Evolutionary conservation across 2,113 vertebrate genomes (phyloP).

Genomic region (Lepus timidus): DNA sequence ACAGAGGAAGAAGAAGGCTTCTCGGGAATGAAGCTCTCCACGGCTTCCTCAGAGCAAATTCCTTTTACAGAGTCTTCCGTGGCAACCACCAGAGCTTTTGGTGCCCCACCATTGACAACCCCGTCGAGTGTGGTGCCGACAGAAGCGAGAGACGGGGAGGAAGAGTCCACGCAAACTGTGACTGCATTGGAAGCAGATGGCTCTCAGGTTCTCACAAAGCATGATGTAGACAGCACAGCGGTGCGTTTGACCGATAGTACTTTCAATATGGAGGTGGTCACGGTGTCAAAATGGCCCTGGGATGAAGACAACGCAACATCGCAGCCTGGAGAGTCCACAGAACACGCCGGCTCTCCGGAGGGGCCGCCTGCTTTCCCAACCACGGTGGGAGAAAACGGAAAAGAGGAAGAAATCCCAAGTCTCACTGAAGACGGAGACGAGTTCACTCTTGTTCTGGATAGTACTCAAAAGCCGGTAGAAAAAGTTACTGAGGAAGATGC

Average conservation of each 20-base stretch:
- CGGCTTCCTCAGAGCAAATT: constrained; percentile 60
- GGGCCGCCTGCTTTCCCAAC: constrained; percentile 58
- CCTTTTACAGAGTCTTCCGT: constrained; percentile 52
- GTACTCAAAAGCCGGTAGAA: background rate
- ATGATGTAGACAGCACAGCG: background rate
- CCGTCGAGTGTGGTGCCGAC: background rate
- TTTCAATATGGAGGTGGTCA: constrained; percentile 74
- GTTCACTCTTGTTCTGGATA: constrained; percentile 51
- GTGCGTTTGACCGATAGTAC: constrained; percentile 57
- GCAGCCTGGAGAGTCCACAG: constrained; percentile 48
- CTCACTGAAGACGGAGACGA: constrained; percentile 72
- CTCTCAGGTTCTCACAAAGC: background rate
- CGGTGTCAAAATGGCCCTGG: constrained; percentile 78
- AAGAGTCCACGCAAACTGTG: background rate
- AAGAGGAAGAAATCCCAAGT: constrained; percentile 42
- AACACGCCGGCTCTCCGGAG: constrained; percentile 4
- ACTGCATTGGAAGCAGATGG: constrained; percentile 70
- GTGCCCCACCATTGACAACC: constrained; percentile 43
- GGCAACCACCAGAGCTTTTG: constrained; percentile 62
- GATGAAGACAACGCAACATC: constrained; percentile 72
- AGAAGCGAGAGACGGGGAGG: constrained; percentile 52
- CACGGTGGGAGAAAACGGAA: background rate
- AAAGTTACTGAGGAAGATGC: constrained; percentile 52
- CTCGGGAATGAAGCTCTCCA: constrained; percentile 80
- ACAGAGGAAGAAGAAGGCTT: too few relatives aligned